Conservation (phyloP, 2,888 invertebrate species). For the Lordiphosa fenestrarum region DNA sequence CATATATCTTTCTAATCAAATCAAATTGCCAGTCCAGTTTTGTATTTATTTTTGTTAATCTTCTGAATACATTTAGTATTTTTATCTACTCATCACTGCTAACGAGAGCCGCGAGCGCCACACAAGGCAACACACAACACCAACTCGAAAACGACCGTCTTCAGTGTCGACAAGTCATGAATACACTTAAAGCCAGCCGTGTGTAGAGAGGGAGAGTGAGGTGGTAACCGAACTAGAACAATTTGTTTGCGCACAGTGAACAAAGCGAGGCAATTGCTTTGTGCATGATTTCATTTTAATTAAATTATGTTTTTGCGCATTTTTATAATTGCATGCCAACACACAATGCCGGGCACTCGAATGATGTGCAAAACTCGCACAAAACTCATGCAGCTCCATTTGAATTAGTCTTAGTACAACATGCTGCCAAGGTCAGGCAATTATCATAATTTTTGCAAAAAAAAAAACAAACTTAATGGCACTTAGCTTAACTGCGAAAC, state of each 20-base stretch:
- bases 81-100: conserved; percentile 30
- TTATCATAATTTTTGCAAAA: conserved; percentile 61
- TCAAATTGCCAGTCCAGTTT: too few relatives aligned
- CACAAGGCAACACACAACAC: conserved; percentile 17
- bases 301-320: conserved; percentile 64
- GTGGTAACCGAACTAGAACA: conserved; percentile 54
- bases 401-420: conserved; percentile 55
- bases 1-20: too few relatives aligned
- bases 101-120: conserved; percentile 7
- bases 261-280: conserved; percentile 73
- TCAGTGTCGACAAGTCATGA: conserved; percentile 71
- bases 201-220: background rate
- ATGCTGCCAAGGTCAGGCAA: conserved; percentile 68
- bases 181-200: conserved; percentile 22
- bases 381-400: conserved; percentile 47
- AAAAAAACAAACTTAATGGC: conserved; percentile 53
- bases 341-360: conserved; percentile 12
- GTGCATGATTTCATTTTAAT: conserved; percentile 75
- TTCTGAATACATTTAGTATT: background rate
- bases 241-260: conserved; percentile 69
- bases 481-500: conserved; percentile 49
- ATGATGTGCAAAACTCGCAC: conserved; percentile 56
- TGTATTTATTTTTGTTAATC: too few relatives aligned
- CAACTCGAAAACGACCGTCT: conserved; percentile 41
- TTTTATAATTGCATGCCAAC: conserved; percentile 71